Percentiles rank a stretch among this genome's conserved stretches.
phyloP scores from a whole-genome alignment of 2,888 invertebrate species.

The Lysandra coridon region DNA sequence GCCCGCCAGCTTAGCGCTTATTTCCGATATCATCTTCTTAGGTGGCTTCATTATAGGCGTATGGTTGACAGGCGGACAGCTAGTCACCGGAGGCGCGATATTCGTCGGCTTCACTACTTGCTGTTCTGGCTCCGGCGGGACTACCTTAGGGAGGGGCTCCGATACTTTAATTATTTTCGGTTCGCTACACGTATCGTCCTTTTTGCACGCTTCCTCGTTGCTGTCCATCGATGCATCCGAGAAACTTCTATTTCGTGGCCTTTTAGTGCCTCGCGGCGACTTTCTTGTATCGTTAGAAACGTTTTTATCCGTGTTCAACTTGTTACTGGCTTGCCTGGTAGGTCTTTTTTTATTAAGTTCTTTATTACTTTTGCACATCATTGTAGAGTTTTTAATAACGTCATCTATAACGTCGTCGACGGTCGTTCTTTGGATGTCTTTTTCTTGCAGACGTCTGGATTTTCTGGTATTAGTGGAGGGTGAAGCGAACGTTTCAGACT shows the following conservation, averaged over 20 bases:
- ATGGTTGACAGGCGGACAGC: constrained; percentile 45
- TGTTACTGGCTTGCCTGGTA: constrained; percentile 74
- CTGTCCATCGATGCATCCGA: constrained; percentile 85
- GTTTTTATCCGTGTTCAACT: constrained; percentile 56
- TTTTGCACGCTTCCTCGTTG: constrained; percentile 74
- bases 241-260: constrained; percentile 82
- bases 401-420: constrained; percentile 95
- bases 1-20: constrained; percentile 64
- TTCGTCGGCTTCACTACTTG: constrained; percentile 36
- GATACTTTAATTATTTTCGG: constrained; percentile 53
- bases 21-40: constrained; percentile 73
- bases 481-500: constrained; percentile 82
- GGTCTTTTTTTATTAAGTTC: constrained; percentile 75
- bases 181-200: constrained; percentile 56
- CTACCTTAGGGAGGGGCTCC: constrained; percentile 47
- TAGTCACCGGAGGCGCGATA: constrained; percentile 34
- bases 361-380: constrained; percentile 51
- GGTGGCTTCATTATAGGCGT: constrained; percentile 69
- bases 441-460: constrained; percentile 89
- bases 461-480: constrained; percentile 88
- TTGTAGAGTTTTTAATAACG: constrained; percentile 85
- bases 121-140: constrained; percentile 41
- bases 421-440: constrained; percentile 86
- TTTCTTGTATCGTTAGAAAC: constrained; percentile 72
- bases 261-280: constrained; percentile 83